These are phyloP conservation scores for Malthinus seriepunctatus DNA, from an alignment of 2,888 invertebrate species.

Conservation along the genomic window DNA sequence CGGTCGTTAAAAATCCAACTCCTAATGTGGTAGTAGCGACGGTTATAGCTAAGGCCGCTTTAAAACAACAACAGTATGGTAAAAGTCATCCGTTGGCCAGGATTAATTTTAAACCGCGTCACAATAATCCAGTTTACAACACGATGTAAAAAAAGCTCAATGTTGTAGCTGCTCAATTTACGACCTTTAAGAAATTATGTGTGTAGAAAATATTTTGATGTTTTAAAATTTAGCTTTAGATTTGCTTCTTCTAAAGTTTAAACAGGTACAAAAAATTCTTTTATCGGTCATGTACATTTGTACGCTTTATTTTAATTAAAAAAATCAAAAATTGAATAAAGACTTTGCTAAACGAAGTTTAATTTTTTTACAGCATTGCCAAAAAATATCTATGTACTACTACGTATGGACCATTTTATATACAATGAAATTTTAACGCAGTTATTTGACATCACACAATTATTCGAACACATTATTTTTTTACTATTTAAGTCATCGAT, in stretches of 20 bases:
- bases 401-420: not conserved
- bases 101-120: conserved; percentile 77
- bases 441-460: conserved; percentile 15
- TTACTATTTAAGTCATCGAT: conserved; percentile 28
- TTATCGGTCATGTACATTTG: too few relatives aligned
- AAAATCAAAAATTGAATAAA: too few relatives aligned
- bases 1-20: conserved; percentile 43
- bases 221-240: too few relatives aligned
- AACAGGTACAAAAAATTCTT: too few relatives aligned
- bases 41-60: conserved; percentile 72
- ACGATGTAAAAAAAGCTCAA: conserved; percentile 75
- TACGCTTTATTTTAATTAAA: too few relatives aligned
- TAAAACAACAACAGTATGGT: conserved; percentile 86
- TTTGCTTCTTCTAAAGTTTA: too few relatives aligned
- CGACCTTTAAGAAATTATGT: too few relatives aligned
- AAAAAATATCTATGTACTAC: not conserved
- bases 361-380: not conserved
- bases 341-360: too few relatives aligned
- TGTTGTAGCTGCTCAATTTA: conserved; percentile 21
- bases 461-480: conserved; percentile 9
- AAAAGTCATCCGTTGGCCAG: conserved; percentile 90
- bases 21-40: conserved; percentile 65
- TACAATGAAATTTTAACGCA: conserved; percentile 3
- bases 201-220: too few relatives aligned
- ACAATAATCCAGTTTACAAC: conserved; percentile 85